Conservation (phyloP, 2,113 vertebrate species). For the Sturnus vulgaris region DNA sequence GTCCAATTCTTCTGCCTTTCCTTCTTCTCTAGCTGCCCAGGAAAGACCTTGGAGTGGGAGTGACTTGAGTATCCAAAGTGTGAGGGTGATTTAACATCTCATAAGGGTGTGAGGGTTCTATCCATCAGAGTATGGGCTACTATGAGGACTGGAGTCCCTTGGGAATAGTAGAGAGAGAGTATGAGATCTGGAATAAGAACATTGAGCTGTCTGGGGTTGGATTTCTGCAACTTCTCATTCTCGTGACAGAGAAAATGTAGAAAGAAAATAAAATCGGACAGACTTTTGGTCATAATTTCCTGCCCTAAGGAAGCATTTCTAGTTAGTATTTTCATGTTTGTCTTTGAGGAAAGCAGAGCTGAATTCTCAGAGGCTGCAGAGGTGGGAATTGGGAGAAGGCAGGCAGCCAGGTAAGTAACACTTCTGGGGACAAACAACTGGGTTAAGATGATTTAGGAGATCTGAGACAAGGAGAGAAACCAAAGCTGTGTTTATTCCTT, state of each 20-base stretch:
- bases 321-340: neutral
- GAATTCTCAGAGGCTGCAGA: neutral
- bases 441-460: neutral
- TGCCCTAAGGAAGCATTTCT: neutral
- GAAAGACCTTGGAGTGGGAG: neutral
- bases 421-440: neutral
- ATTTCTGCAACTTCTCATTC: neutral
- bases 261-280: neutral
- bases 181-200: neutral
- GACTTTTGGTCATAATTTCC: neutral
- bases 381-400: neutral
- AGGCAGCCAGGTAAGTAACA: neutral
- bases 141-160: neutral
- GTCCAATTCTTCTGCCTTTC: neutral
- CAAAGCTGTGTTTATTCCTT: neutral
- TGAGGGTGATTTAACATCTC: neutral
- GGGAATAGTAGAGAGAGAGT: neutral
- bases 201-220: fast-evolving
- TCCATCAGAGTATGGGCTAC: neutral
- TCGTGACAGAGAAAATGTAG: neutral
- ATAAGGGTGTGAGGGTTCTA: neutral
- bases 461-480: neutral
- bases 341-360: neutral
- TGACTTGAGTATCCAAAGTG: neutral
- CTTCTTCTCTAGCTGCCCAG: neutral